A percentile compares a stretch with the other conserved stretches of the same genome.
These are phyloP conservation scores for Myotis vivesi DNA, from an alignment of 2,797 vertebrate species.

Conservation along the genomic window DNA sequence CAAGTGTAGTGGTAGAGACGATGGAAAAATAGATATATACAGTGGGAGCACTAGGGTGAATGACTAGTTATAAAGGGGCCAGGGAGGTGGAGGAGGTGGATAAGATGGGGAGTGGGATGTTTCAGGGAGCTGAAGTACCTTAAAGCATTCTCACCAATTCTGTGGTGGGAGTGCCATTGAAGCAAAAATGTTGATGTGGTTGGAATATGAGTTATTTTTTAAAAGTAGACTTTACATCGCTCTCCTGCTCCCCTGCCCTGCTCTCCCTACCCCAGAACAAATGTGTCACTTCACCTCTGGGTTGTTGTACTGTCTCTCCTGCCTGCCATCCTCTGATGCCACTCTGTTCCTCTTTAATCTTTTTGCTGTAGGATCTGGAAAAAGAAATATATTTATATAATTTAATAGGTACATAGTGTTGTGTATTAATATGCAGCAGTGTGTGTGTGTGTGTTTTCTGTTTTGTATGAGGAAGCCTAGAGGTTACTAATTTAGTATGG, in stretches of 20 bases:
- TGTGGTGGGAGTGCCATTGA: background rate
- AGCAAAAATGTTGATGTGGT: background rate
- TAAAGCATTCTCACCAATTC: background rate
- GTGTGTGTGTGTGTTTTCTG: background rate
- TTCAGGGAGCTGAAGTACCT: background rate
- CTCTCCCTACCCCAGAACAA: too few species aligned
- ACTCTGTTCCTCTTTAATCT: background rate
- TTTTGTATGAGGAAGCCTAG: background rate
- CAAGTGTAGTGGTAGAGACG: background rate
- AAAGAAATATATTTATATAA: background rate
- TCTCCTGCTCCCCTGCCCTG: background rate
- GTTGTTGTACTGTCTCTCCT: background rate
- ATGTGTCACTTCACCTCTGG: background rate
- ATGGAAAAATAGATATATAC: background rate
- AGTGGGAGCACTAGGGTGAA: background rate
- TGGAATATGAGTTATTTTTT: background rate
- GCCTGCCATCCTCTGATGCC: background rate
- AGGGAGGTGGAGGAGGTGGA: background rate
- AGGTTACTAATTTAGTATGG: background rate
- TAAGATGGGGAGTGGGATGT: background rate
- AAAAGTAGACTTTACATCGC: background rate
- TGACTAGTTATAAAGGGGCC: background rate
- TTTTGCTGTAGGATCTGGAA: background rate
- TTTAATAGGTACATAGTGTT: background rate
- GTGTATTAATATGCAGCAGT: conserved; percentile 1